Base-by-base conservation (phyloP, 2,797 vertebrate species). In the Notamacropus eugenii region DNA sequence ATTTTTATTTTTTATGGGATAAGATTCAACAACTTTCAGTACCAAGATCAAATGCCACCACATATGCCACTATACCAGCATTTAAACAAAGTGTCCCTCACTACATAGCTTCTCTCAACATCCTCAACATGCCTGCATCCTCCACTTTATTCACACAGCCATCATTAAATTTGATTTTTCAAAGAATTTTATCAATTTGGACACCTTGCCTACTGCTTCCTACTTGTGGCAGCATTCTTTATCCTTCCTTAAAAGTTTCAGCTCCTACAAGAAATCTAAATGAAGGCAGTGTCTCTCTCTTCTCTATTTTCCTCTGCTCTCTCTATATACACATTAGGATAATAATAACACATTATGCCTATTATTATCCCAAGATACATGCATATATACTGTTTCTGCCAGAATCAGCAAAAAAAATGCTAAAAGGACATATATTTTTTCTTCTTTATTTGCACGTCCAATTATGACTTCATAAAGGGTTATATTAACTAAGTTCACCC, bases 101-200 rank as follows among this genome's bases (percentile, higher is more conserved):
- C 8, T 92, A 54, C 1, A 27, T 55, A 92, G 28, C 13, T 96
- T 91, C 74, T 90, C 24, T 40, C 34, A 74, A 40, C 31, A 62
- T 34, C 12, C 8, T 67, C 34, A 74, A 74, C 40, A 24, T 82
- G n/a, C 50, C 54, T 24, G 4, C 34, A 34, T 5, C 54, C 14
- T 95, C 54, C 16, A 94, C 9, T 52, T 4, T 90, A 57, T 87
- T 0, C 24, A 90, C 46, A 90, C 1, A 12, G 74, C 92, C 10
- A 57, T 95, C 93, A 46, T 92, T 92, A 87, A 34, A 90, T 62
- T 91, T 46, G 91, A 93, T 74, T 55, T 94, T 74, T 91, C 57
- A 31, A 57, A 55, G 24, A 95, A 50, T 90, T 74, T 96, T 55
- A 91, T 67, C 62, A 92, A 95, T 94, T 8, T 50, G 74, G 52